These are phyloP conservation scores for Vimba vimba DNA, from an alignment of 2,113 vertebrate species.

Conservation along the genomic window DNA sequence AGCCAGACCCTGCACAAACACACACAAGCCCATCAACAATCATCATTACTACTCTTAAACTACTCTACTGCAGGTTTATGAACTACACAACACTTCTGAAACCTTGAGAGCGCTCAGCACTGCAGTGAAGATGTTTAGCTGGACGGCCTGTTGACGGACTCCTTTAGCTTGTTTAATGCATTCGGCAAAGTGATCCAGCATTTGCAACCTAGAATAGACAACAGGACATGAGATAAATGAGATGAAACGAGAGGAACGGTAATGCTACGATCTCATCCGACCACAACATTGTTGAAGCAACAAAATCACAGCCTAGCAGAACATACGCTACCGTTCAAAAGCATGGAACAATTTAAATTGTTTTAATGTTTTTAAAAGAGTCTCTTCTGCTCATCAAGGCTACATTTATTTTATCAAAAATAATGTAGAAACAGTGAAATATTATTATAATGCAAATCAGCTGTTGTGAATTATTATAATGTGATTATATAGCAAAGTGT, in stretches of 20 bases:
- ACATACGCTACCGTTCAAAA: background rate
- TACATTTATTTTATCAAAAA: too few species aligned
- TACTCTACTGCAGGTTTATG: too few species aligned
- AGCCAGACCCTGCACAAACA: conserved; percentile 86
- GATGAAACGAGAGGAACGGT: background rate
- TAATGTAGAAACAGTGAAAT: too few species aligned
- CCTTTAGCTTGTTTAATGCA: conserved; percentile 99
- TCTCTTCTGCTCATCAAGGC: too few species aligned
- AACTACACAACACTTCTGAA: conserved; percentile 7
- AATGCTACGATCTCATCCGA: background rate
- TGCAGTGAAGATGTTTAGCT: conserved; percentile 98
- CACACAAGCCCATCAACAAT: background rate
- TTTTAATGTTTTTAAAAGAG: too few species aligned
- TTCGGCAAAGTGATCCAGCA: conserved; percentile 99
- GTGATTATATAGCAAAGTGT: too few species aligned
- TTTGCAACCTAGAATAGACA: conserved; percentile 84
- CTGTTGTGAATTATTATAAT: too few species aligned
- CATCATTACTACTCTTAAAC: background rate
- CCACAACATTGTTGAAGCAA: background rate
- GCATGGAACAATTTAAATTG: too few species aligned
- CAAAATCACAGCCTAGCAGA: background rate
- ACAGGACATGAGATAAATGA: background rate
- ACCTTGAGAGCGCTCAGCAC: conserved; percentile 98
- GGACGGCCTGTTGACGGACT: conserved; percentile 96
- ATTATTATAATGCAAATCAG: too few species aligned